Evolutionary conservation across 1,140 invertebrate genomes (phyloP), one percentile per base, ranked within the genome.

Genomic region (Nasonia longicornis): DNA sequence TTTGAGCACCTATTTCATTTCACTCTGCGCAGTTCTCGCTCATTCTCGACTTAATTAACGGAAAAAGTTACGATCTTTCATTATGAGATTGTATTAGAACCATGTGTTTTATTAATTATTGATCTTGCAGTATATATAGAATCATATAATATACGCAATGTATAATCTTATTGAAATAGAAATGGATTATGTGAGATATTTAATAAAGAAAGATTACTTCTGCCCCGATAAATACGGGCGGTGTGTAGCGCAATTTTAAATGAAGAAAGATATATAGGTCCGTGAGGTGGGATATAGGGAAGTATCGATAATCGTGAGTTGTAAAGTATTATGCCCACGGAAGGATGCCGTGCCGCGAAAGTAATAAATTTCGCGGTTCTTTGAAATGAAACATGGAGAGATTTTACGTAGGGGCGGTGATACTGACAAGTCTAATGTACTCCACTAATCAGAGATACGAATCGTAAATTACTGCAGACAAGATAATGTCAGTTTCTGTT

Each of bases 381-480:
- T 72, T 26, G 6, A 72, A 72, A 48, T 38, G n/a, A 48, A 48
- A 72, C 42, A 20, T 8, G 42, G 38, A 11, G n/a, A 72, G 71
- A 72, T 72, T 72, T 12, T 72, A 72, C n/a, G 20, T 8, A 38
- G 42, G 42, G 22, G 31, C 29, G 26, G 16, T 4, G 52, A 75
- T 75, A 75, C 48, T 58, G 52, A 75, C 48, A 63, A 75, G 73
- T 35, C 14, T 75, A 75, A 75, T 75, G 52, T 63, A 63, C 48
- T 26, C 29, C 52, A 63, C 73, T 75, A 63, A 75, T 75, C 73
- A 75, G 52, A 63, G 48, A 75, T 63, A 75, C 8, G 22, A n/a
- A 75, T 75, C 73, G 6, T 75, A 75, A 75, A 58, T 75, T 75
- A 75, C 71, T 10, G n/a, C 29, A 22, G 26, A 35, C 12, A 63